These are phyloP conservation scores for Mobula hypostoma DNA, from an alignment of 2,113 vertebrate genomes.

Conservation along the genomic window DNA sequence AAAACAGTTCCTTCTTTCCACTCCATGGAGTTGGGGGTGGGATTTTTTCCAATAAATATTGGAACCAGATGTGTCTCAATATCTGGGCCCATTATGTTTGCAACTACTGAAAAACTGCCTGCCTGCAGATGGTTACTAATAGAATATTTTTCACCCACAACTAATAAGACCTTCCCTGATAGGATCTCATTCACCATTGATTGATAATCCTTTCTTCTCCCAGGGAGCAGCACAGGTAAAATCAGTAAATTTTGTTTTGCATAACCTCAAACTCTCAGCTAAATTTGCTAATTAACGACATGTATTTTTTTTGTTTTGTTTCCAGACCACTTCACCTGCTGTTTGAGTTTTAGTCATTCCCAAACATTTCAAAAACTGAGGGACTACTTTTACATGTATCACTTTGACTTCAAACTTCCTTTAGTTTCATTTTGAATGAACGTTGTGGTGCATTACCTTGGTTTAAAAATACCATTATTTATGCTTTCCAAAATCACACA, in stretches of 20 bases:
- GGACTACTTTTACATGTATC: neutral
- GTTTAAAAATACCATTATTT: neutral
- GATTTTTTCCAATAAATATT: conserved; percentile 38
- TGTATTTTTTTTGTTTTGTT: neutral
- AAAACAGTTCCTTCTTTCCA: conserved; percentile 38
- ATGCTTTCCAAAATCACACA: neutral
- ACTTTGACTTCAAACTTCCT: neutral
- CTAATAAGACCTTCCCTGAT: neutral
- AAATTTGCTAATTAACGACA: neutral
- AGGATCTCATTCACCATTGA: neutral
- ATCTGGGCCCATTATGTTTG: conserved; percentile 35
- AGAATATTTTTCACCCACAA: neutral
- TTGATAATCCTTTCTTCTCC: neutral
- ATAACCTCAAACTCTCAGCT: neutral
- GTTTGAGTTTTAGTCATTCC: neutral
- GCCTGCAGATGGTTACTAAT: neutral
- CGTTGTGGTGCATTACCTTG: neutral
- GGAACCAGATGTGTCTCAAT: conserved; percentile 34
- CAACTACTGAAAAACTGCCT: conserved; percentile 36
- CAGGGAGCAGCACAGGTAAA: neutral
- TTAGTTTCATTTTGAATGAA: neutral
- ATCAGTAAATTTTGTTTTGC: neutral
- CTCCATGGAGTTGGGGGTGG: conserved; percentile 35
- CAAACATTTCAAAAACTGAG: neutral
- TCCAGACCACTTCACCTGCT: conserved; percentile 17